Evolutionary conservation across 92 coral and sea anemone genomes (phyloP), one percentile per base, ranked within the genome.

Genomic region (Metridium senile): DNA sequence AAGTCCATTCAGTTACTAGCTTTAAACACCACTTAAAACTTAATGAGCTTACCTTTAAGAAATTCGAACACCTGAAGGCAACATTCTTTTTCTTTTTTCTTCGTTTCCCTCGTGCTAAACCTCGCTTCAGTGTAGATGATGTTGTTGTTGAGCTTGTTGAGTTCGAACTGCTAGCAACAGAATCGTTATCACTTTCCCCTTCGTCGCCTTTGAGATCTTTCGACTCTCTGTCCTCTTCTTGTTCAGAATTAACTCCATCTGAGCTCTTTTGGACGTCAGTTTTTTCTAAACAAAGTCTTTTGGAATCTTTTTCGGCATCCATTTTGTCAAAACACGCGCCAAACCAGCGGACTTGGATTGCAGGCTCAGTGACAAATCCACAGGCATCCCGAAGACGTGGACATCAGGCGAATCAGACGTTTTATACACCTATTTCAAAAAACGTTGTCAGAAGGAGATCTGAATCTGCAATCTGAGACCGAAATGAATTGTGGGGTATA

Each of bases 111-210:
- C 96, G 88, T 32, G 72, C 62, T 33, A 87, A 85, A 28, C 89
- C 88, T 65, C 91, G 89, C 32, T 62, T 62, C 23, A 68, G 46
- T 18, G 86, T 75, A 13, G 89, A 87, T 11, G 89, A 82, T 3
- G 89, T 84, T 16, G 92, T 84, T 46, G 99, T 79, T 47, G 84
- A 83, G 71, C 82, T 76, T 29, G 87, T 87, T 13, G 97, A 92
- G 39, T 88, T 90, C 11, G 93, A 89, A 78, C 99, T 89, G 75
- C 97, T 93, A 1, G 80, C 82, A 30, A 83, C 81, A 0, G 99
- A 96, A 26, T 96, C 99, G 51, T 87, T 87, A 56, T 89, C 99
- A 58, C 99, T 96, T 16, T 88, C 99, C 77, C 84, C 96, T 33
- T 96, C 97, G 9, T 96, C 99, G 0, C 11, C 52, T 75, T 82